Conservation (phyloP, 2,888 invertebrate species). For the Isoperla grammatica region DNA sequence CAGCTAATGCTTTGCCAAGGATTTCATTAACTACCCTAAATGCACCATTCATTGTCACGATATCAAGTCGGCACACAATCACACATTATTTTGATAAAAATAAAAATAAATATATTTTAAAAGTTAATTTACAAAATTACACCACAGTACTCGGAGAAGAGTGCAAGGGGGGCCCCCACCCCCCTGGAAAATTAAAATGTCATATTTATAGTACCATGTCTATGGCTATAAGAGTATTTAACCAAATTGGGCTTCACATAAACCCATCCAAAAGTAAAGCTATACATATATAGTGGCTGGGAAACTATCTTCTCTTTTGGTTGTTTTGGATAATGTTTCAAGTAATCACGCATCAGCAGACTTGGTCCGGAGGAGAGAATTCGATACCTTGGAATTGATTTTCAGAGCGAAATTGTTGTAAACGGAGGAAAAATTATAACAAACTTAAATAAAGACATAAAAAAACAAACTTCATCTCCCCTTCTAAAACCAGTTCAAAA, state of each 20-base stretch:
- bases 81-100: too few relatives aligned
- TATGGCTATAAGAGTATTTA: background rate
- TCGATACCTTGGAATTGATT: background rate
- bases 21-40: too few relatives aligned
- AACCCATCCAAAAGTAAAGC: background rate
- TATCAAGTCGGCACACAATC: too few relatives aligned
- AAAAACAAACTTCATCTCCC: background rate
- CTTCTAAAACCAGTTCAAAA: constrained; percentile 9
- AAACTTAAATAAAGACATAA: background rate
- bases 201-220: too few relatives aligned
- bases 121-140: too few relatives aligned
- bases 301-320: background rate
- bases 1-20: too few relatives aligned
- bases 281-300: background rate
- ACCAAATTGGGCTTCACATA: background rate
- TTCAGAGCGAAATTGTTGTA: constrained; percentile 2
- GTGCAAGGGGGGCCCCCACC: too few relatives aligned
- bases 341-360: background rate
- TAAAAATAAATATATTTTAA: too few relatives aligned
- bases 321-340: background rate
- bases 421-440: constrained; percentile 6
- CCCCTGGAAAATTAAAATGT: too few relatives aligned
- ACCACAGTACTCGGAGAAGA: too few relatives aligned
- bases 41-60: too few relatives aligned
- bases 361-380: background rate